Evolutionary conservation across 2,797 vertebrate species (phyloP), one percentile per base, ranked within the genome.

Genomic region (Muraenolepis orangiensis): DNA sequence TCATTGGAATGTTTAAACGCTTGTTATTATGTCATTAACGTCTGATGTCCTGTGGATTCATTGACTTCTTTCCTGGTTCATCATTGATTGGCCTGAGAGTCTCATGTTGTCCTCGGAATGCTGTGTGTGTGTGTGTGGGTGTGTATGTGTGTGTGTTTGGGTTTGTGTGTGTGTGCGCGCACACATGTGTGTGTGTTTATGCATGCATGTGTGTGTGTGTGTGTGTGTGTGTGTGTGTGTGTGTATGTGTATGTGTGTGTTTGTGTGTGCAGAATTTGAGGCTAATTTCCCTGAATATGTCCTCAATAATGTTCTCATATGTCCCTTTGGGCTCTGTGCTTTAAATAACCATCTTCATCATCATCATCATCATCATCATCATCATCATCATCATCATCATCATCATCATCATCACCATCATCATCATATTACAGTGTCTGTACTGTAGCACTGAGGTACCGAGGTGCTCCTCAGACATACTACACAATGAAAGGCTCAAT

Each of bases 51-150:
- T 81, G 81, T 87, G 78, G 87, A 82, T 89, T 86, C 84, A 85
- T 81, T 93, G 91, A 92, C 91, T 92, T 92, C 82, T 79, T 89
- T 86, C 80, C 85, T 75, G 88, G 82, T 80, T 87, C 89, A 82
- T 78, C 68, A 76, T 86, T 87, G 89, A 91, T 86, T 82, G 89
- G 81, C 75, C 81, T 26, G 71, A 38, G 64, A 78, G 80, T 72
- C 42, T 76, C 38, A 71, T 77, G 78, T 79, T 51, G 82, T 78
- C 42, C 46, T 78, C 64, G 32, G 57, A 84, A 75, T 76, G 68
- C 82, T 72, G 66, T 51, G 28, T 68, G 28, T 29, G 51, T 38
- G 23, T 69, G 66, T 38, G 57, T 29, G 36, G 30, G 26, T 34
- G 30, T 69, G 29, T 18, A 30, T 69, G 66, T 23, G 73, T 51